phyloP scores from a whole-genome alignment of 2,888 invertebrate genomes.

The Cephus spinipes region DNA sequence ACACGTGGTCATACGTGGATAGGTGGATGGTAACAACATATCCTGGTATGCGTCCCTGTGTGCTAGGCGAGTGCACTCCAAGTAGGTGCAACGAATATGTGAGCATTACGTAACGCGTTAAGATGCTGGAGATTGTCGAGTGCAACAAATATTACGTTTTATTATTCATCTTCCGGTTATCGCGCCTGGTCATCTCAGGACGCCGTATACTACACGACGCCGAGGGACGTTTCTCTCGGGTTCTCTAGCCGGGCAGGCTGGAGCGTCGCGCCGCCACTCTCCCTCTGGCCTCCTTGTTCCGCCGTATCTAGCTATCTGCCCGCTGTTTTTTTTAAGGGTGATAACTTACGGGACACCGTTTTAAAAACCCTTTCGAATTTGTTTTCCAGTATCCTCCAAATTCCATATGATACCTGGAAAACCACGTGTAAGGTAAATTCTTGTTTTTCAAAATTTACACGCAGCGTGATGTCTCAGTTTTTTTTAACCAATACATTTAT shows the following conservation, averaged over 20 bases:
- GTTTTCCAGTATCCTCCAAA: too few species aligned
- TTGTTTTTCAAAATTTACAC: too few species aligned
- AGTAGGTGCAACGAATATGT: constrained; percentile 40
- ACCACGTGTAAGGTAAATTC: too few species aligned
- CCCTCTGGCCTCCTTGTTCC: not conserved
- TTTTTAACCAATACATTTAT: too few species aligned
- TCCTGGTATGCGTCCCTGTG: constrained; percentile 12
- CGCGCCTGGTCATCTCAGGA: constrained; percentile 41
- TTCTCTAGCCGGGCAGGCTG: too few species aligned
- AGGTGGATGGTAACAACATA: not conserved
- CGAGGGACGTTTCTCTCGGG: not conserved
- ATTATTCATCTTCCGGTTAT: constrained; percentile 51
- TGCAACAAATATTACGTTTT: constrained; percentile 54
- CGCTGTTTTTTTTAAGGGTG: too few species aligned
- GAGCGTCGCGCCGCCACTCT: not conserved
- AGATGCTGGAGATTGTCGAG: constrained; percentile 48
- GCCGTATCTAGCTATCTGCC: not conserved
- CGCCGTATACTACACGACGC: constrained; percentile 14
- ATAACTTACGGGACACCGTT: too few species aligned
- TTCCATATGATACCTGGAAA: too few species aligned
- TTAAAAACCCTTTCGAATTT: too few species aligned
- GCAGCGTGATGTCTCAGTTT: too few species aligned
- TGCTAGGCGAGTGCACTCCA: constrained; percentile 16
- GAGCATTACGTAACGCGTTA: constrained; percentile 53
- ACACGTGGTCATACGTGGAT: not conserved